Evolutionary conservation across 1,140 invertebrate genomes (phyloP).

Genomic region (Caerostris darwini): DNA sequence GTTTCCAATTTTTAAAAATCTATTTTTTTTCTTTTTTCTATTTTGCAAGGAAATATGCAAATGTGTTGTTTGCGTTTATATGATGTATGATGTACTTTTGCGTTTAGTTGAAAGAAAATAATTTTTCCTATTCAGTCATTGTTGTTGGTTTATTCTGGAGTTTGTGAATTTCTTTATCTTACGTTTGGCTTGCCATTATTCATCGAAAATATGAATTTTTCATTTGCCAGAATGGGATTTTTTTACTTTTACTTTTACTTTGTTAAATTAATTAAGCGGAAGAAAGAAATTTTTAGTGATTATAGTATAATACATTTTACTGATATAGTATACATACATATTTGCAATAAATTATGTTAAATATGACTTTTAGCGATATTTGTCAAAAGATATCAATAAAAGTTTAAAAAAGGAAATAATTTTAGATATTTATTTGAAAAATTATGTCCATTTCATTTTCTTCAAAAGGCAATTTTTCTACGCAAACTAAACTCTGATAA

Average conservation of each 20-base stretch:
- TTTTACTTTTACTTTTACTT: background rate
- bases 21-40: background rate
- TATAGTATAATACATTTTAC: background rate
- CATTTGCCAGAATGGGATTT: background rate
- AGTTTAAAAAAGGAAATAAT: background rate
- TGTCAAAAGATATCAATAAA: background rate
- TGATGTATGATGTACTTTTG: conserved; percentile 46
- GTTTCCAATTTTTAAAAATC: background rate
- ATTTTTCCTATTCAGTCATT: background rate
- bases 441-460: background rate
- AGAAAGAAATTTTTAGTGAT: background rate
- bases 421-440: background rate
- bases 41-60: conserved; percentile 38
- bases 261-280: background rate
- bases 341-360: background rate
- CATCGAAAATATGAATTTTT: background rate
- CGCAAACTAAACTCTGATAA: too few species aligned
- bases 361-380: background rate
- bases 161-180: conserved; percentile 19
- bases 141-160: background rate
- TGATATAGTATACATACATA: background rate
- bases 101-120: background rate
- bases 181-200: background rate
- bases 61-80: conserved; percentile 16
- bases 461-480: background rate